Conservation (phyloP, 2,797 vertebrate species). For the Garrulus glandarius region DNA sequence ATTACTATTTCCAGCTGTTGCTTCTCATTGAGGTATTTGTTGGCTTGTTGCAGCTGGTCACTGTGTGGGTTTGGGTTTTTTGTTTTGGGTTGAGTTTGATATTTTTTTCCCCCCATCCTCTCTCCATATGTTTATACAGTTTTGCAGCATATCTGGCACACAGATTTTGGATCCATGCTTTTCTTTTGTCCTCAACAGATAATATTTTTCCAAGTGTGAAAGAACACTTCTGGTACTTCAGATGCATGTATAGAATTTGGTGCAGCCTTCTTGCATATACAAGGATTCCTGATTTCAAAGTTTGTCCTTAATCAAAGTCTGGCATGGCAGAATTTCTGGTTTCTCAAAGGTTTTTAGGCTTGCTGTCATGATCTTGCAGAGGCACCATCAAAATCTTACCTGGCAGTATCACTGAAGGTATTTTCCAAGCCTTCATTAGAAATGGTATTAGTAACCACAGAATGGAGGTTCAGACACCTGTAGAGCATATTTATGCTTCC, state of each 20-base stretch:
- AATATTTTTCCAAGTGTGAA: slow-evolving; percentile 38
- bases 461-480: not conserved
- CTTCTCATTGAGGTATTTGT: not conserved
- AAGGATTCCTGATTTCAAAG: not conserved
- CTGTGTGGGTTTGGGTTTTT: not conserved
- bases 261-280: not conserved
- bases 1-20: not conserved
- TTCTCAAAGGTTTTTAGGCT: not conserved
- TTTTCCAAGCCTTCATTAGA: not conserved
- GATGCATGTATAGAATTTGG: not conserved
- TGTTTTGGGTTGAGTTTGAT: not conserved
- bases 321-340: not conserved
- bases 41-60: slow-evolving; percentile 3
- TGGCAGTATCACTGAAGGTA: not conserved
- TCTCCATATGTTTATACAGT: not conserved
- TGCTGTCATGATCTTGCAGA: not conserved
- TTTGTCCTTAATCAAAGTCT: not conserved
- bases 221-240: slow-evolving; percentile 17
- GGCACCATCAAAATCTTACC: not conserved
- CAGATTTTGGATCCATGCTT: slow-evolving; percentile 31
- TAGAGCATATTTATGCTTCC: not conserved
- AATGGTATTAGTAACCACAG: not conserved
- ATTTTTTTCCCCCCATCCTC: not conserved
- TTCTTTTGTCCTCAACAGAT: slow-evolving; percentile 37
- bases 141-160: slow-evolving; percentile 26